Evolutionary conservation across 2,797 vertebrate genomes (phyloP).

Genomic region (Trachurus trachurus): DNA sequence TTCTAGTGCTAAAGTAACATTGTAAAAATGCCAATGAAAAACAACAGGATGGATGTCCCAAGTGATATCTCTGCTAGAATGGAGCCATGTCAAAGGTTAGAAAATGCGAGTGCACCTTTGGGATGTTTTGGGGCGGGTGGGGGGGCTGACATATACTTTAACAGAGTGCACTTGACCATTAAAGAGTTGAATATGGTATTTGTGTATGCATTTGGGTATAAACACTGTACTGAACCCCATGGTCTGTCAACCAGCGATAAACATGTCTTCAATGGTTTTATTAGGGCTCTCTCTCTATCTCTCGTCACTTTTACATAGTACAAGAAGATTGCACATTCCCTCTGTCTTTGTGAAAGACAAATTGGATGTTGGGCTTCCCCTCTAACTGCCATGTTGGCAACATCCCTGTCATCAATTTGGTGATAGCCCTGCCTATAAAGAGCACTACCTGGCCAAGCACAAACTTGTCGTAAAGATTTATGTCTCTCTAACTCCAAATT

Average conservation of each 20-base stretch:
- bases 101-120: slow-evolving; percentile 5
- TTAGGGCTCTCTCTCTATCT: neutral
- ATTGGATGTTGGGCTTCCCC: slow-evolving; percentile 64
- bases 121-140: neutral
- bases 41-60: neutral
- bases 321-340: slow-evolving; percentile 51
- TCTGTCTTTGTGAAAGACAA: slow-evolving; percentile 52
- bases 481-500: slow-evolving; percentile 80
- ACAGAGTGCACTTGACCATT: neutral
- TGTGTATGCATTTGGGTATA: slow-evolving; percentile 4
- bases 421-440: slow-evolving; percentile 59
- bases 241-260: slow-evolving; percentile 13
- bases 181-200: slow-evolving; percentile 7
- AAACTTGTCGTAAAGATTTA: slow-evolving; percentile 81
- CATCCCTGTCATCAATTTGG: slow-evolving; percentile 72
- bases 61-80: slow-evolving; percentile 4
- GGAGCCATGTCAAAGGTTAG: neutral
- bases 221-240: neutral
- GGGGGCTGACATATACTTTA: neutral
- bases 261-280: slow-evolving; percentile 28
- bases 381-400: slow-evolving; percentile 58
- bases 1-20: neutral
- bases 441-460: slow-evolving; percentile 71
- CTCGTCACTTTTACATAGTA: slow-evolving; percentile 50
- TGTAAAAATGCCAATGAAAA: neutral